phyloP scores from a whole-genome alignment of 2,888 invertebrate genomes.

The Ormyrus nitidulus region DNA sequence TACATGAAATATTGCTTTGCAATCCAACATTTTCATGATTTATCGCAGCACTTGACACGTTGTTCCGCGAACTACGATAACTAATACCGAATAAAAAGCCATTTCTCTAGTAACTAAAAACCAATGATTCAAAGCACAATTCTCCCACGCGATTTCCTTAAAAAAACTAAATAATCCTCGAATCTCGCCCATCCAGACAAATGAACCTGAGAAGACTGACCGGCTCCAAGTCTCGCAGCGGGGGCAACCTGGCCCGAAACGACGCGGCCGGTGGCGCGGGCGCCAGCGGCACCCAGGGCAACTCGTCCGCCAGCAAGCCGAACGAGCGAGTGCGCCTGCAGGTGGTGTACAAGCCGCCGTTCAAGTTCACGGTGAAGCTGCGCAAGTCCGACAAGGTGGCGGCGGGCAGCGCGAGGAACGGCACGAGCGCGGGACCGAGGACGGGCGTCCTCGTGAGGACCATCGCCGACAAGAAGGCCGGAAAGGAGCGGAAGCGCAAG shows the following conservation, averaged over 20 bases:
- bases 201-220: conserved; percentile 63
- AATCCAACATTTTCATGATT: too few species aligned
- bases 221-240: conserved; percentile 81
- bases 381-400: conserved; percentile 82
- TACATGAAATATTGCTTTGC: too few species aligned
- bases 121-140: too few species aligned
- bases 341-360: conserved; percentile 91
- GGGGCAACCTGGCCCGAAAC: conserved; percentile 81
- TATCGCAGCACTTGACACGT: too few species aligned
- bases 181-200: conserved; percentile 63
- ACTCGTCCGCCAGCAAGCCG: conserved; percentile 50
- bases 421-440: conserved; percentile 65
- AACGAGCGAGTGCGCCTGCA: conserved; percentile 81
- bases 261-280: conserved; percentile 33
- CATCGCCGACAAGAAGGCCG: conserved; percentile 53
- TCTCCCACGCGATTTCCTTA: too few species aligned
- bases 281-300: conserved; percentile 21
- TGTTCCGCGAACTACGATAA: neutral
- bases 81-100: too few species aligned
- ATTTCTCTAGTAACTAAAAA: too few species aligned
- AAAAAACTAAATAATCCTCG: too few species aligned
- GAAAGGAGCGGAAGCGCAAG: conserved; percentile 61
- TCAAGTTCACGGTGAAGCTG: conserved; percentile 89
- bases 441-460: conserved; percentile 77
- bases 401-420: conserved; percentile 36